phyloP scores from a whole-genome alignment of 2,888 invertebrate genomes.

The Synanthedon formicaeformis region DNA sequence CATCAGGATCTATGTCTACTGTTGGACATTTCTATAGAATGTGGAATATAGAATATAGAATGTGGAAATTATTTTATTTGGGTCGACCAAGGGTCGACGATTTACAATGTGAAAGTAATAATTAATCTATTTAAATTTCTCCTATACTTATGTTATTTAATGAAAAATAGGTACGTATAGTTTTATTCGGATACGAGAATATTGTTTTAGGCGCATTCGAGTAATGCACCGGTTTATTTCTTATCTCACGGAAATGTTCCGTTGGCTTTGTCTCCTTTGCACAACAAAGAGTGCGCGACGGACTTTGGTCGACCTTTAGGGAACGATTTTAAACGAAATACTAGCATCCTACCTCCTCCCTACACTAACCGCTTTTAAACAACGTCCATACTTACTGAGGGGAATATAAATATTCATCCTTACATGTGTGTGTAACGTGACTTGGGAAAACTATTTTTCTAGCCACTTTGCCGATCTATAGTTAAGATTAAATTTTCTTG shows the following conservation, averaged over 20 bases:
- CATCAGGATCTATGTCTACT: too few species aligned
- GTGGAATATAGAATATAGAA: too few species aligned
- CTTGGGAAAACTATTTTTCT: slow-evolving; percentile 18
- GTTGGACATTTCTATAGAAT: too few species aligned
- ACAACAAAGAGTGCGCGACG: slow-evolving; percentile 33
- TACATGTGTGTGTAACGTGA: slow-evolving; percentile 18
- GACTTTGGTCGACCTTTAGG: slow-evolving; percentile 33
- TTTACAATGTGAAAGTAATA: too few species aligned
- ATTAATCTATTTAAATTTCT: too few species aligned
- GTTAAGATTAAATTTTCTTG: not conserved
- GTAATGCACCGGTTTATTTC: slow-evolving; percentile 34
- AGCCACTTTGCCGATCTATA: not conserved
- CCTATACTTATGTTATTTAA: too few species aligned
- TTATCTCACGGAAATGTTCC: slow-evolving; percentile 35
- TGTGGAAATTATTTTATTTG: too few species aligned
- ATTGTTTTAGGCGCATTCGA: slow-evolving; percentile 19
- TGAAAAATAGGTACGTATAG: too few species aligned
- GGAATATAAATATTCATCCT: slow-evolving; percentile 1
- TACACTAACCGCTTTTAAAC: slow-evolving; percentile 5
- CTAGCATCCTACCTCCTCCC: slow-evolving; percentile 13
- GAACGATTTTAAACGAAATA: slow-evolving; percentile 43
- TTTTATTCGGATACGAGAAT: not conserved
- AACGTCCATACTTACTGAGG: not conserved
- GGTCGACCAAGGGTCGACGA: too few species aligned
- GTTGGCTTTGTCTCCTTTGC: slow-evolving; percentile 36